Evolutionary conservation across 2,113 vertebrate species (phyloP).

Genomic region (Tenebrosternarchus preto): DNA sequence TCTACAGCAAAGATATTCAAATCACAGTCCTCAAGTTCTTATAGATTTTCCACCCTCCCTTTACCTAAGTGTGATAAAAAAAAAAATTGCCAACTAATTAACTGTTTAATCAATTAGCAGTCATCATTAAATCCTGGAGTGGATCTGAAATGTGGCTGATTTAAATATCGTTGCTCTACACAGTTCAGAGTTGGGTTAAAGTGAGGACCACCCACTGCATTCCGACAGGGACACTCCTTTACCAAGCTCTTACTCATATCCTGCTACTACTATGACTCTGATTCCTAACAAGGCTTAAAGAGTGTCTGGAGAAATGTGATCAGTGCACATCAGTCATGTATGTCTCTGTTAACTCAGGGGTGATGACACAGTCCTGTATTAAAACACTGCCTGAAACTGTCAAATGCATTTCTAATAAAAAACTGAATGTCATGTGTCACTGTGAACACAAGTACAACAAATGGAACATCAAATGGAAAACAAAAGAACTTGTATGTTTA

Average conservation of each 20-base stretch:
- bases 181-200: background rate
- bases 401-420: background rate
- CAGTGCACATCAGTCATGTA: background rate
- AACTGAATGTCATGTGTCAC: background rate
- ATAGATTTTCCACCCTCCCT: too few relatives aligned
- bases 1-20: background rate
- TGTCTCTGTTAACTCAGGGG: constrained; percentile 2
- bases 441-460: background rate
- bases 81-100: too few relatives aligned
- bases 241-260: background rate
- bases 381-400: background rate
- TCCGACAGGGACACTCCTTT: background rate
- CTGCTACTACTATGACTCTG: background rate
- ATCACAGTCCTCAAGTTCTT: too few relatives aligned
- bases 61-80: too few relatives aligned
- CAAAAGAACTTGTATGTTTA: background rate
- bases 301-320: background rate
- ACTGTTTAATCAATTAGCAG: too few relatives aligned
- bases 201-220: background rate
- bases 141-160: too few relatives aligned
- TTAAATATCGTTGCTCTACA: background rate
- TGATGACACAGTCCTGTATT: background rate
- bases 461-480: background rate
- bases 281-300: background rate
- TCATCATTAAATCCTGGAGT: too few relatives aligned